Evolutionary conservation across 2,888 invertebrate genomes (phyloP), one percentile per base, ranked within the genome.

Genomic region (Cantharis nigra): DNA sequence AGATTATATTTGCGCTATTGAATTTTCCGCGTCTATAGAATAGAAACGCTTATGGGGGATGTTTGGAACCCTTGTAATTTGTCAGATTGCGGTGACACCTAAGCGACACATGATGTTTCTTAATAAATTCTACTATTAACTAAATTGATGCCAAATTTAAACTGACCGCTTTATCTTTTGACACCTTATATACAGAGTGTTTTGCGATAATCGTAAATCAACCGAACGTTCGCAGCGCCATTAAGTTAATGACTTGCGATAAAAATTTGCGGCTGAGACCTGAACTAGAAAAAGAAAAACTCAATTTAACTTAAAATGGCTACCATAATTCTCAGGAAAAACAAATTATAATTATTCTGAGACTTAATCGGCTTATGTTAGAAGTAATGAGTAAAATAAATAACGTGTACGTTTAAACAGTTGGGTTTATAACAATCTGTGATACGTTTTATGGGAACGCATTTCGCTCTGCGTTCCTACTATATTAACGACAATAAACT

Each of bases 401-500:
- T 76, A 76, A 70, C 69, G 65, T 26, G 13, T 26, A 23, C 49
- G 49, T 18, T 33, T 20, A 62, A 33, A 18, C 23, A 63, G 72
- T 20, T 49, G 16, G 63, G 72, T 63, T 63, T 72, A 28, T 72
- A 67, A 72, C 64, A 71, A 23, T 26, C 64, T 26, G 69, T 18
- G 64, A 72, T 77, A 74, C 74, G 77, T 71, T 76, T 76, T 70
- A 76, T 73, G 80, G 77, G 80, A 80, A 77, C 79, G 77, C 78
- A 76, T 79, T 79, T 77, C 77, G 79, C 64, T 70, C 72, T 77
- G 75, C 64, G 72, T 71, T 75, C 74, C 80, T 78, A 82, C 83
- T 82, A 82, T 75, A 78, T 78, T 78, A 78, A 75, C 70, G 64
- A 82, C 82, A 84, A 83, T 83, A 82, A 82, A 84, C 83, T 81